Conservation (phyloP, 2,888 invertebrate genomes). For the Cephalotes varians region DNA sequence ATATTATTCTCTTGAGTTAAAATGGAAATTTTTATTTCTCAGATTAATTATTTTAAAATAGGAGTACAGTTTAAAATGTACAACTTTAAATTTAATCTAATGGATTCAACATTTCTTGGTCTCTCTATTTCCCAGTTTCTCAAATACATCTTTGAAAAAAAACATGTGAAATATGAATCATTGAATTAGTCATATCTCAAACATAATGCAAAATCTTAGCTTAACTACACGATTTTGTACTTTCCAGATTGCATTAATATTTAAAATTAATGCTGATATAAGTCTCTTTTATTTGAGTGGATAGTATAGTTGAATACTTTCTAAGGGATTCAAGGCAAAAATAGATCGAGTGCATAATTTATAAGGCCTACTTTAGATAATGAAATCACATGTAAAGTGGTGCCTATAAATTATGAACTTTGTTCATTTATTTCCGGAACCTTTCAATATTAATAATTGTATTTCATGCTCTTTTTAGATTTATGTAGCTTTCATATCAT, state of each 20-base stretch:
- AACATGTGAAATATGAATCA: not conserved
- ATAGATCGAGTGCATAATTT: conserved; percentile 33
- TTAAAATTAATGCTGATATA: conserved; percentile 12
- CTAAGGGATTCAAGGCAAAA: not conserved
- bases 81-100: not conserved
- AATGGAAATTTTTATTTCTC: not conserved
- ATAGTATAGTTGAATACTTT: conserved; percentile 15
- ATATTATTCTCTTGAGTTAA: not conserved
- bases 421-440: not conserved
- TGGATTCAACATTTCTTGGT: not conserved
- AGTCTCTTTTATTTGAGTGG: not conserved
- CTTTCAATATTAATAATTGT: conserved; percentile 1
- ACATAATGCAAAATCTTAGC: not conserved
- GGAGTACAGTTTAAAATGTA: not conserved
- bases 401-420: conserved; percentile 35
- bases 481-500: not conserved
- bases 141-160: not conserved
- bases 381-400: conserved; percentile 24
- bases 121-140: not conserved
- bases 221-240: not conserved
- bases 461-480: not conserved
- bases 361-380: conserved; percentile 22
- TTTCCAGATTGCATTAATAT: not conserved
- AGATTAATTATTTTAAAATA: conserved; percentile 2
- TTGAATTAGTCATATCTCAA: not conserved